A percentile compares a stretch with the other conserved stretches of the same genome.
phyloP scores from a whole-genome alignment of 2,797 vertebrate genomes.

The Mico argentatus region DNA sequence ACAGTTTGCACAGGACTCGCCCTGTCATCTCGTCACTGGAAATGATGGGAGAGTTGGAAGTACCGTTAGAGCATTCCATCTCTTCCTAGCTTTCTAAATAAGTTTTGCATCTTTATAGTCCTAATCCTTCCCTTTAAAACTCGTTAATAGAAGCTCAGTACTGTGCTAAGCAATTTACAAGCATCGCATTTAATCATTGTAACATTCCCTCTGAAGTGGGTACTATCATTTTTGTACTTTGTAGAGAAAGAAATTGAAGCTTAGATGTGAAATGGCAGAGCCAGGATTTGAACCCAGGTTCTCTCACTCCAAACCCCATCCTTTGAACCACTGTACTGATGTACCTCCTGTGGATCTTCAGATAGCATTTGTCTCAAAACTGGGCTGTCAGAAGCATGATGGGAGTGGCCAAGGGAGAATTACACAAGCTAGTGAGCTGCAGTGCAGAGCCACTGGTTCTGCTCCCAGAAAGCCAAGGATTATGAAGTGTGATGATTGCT shows the following conservation, averaged over 20 bases:
- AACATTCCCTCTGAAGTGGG: not conserved
- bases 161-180: not conserved
- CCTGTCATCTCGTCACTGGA: too few relatives aligned
- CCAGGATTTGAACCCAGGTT: not conserved
- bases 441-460: not conserved
- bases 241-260: not conserved
- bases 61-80: not conserved
- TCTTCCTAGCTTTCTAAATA: not conserved
- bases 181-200: not conserved
- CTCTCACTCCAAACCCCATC: not conserved
- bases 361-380: not conserved
- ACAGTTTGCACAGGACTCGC: not conserved
- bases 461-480: not conserved
- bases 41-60: not conserved
- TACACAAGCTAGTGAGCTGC: not conserved
- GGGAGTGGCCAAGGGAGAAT: not conserved
- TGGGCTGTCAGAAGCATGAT: not conserved
- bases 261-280: not conserved
- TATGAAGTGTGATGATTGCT: not conserved
- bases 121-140: not conserved
- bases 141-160: not conserved
- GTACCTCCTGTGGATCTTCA: not conserved
- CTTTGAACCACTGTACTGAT: not conserved
- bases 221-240: not conserved
- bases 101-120: not conserved